phyloP scores from a whole-genome alignment of 2,888 invertebrate genomes.

The Athetis lepigone region DNA sequence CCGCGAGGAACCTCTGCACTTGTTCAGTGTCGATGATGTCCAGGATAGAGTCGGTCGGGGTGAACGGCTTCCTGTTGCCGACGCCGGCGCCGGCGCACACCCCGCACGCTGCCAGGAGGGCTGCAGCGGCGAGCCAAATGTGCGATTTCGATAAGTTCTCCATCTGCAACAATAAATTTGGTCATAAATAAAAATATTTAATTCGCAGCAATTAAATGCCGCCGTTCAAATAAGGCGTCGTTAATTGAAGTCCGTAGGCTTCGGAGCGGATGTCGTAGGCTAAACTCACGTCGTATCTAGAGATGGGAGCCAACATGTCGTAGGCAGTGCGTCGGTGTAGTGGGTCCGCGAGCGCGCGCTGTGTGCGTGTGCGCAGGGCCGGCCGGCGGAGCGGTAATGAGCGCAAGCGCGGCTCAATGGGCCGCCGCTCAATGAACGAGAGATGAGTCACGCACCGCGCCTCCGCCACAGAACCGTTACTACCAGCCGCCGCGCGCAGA shows the following conservation, averaged over 20 bases:
- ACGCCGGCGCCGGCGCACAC: constrained; percentile 81
- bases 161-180: constrained; percentile 81
- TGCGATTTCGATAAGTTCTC: constrained; percentile 83
- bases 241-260: constrained; percentile 70
- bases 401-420: constrained; percentile 88
- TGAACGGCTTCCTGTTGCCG: constrained; percentile 81
- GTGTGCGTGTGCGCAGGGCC: constrained; percentile 88
- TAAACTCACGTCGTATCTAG: constrained; percentile 85
- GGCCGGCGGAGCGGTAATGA: constrained; percentile 90
- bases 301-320: constrained; percentile 83
- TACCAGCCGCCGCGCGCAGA: constrained; percentile 76
- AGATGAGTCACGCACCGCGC: constrained; percentile 88
- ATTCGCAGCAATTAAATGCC: constrained; percentile 50
- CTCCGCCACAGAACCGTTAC: constrained; percentile 86
- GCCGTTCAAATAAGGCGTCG: constrained; percentile 64
- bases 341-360: constrained; percentile 83
- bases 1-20: constrained; percentile 90
- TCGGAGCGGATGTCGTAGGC: constrained; percentile 85
- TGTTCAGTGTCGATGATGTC: constrained; percentile 92
- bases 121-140: constrained; percentile 83
- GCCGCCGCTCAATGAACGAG: constrained; percentile 83
- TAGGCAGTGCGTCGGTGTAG: constrained; percentile 84
- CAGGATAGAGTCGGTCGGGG: constrained; percentile 90
- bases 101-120: constrained; percentile 81
- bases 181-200: constrained; percentile 62